Conservation (phyloP, 1,140 invertebrate species). For the Luehdorfia chinensis region DNA sequence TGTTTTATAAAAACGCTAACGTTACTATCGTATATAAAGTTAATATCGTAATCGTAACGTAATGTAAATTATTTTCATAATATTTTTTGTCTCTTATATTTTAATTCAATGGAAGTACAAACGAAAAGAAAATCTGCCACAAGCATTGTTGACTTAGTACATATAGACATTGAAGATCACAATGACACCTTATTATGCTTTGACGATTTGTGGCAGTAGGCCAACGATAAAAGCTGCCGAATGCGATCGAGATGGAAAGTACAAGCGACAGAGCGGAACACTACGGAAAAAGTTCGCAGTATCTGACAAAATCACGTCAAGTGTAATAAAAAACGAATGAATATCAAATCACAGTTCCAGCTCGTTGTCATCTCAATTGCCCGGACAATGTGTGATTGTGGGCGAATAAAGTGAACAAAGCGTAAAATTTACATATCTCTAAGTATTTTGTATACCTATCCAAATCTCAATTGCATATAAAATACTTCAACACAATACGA, state of each 20-base stretch:
- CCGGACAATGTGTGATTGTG: background rate
- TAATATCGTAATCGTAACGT: too few species aligned
- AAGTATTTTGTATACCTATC: background rate
- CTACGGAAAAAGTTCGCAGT: slow-evolving; percentile 6
- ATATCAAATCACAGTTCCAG: background rate
- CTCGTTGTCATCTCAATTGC: background rate
- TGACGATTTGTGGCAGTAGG: slow-evolving; percentile 19
- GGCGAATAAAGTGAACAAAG: background rate
- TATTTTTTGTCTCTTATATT: too few species aligned
- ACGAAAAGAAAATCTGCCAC: too few species aligned
- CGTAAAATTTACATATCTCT: background rate
- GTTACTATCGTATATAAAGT: too few species aligned
- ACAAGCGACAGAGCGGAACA: slow-evolving; percentile 24
- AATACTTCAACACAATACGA: background rate
- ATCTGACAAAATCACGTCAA: slow-evolving; percentile 6
- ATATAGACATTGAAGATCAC: too few species aligned
- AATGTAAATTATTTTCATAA: too few species aligned
- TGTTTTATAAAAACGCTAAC: too few species aligned
- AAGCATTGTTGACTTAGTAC: too few species aligned
- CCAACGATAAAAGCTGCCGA: slow-evolving; percentile 21
- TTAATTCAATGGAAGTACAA: too few species aligned
- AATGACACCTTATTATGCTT: background rate
- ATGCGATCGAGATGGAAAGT: slow-evolving; percentile 39
- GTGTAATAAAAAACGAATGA: background rate
- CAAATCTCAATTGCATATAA: background rate